A percentile compares a stretch with the other conserved stretches of the same genome.
Conservation (phyloP, 2,113 vertebrate species). For the Perca fluviatilis region DNA sequence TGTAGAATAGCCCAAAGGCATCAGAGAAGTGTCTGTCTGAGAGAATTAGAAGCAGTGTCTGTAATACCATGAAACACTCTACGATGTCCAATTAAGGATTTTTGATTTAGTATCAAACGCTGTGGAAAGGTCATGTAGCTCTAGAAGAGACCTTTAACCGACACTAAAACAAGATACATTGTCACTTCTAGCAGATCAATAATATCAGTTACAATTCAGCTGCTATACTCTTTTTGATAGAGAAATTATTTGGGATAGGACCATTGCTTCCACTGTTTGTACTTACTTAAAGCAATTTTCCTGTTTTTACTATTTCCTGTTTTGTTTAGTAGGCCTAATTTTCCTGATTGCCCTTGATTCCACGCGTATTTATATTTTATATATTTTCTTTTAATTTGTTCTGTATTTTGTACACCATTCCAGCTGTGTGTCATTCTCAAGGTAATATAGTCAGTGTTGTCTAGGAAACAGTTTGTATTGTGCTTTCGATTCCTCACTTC, state of each 20-base stretch:
- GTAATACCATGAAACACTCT: slow-evolving; percentile 25
- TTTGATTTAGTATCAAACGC: slow-evolving; percentile 27
- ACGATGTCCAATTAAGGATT: slow-evolving; percentile 40
- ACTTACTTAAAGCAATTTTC: not conserved
- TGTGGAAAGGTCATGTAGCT: slow-evolving; percentile 5
- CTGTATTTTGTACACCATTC: not conserved
- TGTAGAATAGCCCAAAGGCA: slow-evolving; percentile 22
- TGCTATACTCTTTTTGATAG: not conserved
- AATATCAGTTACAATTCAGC: not conserved
- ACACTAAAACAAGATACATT: slow-evolving; percentile 17
- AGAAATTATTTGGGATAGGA: not conserved
- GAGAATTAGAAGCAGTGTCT: slow-evolving; percentile 38
- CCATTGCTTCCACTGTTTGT: not conserved
- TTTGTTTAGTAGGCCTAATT: not conserved
- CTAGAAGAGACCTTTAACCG: not conserved
- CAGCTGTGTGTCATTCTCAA: not conserved
- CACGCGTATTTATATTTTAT: too few relatives aligned
- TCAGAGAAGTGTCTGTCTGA: slow-evolving; percentile 25
- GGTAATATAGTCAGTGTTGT: not conserved
- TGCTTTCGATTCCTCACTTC: not conserved
- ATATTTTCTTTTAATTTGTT: not conserved
- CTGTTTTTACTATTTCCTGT: not conserved
- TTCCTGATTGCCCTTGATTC: not conserved
- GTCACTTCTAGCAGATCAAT: slow-evolving; percentile 6
- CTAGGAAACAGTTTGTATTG: not conserved